Percentiles rank a stretch among this genome's conserved stretches.
Evolutionary conservation across 1,140 invertebrate species (phyloP).

Genomic region (Drosophila mayri): DNA sequence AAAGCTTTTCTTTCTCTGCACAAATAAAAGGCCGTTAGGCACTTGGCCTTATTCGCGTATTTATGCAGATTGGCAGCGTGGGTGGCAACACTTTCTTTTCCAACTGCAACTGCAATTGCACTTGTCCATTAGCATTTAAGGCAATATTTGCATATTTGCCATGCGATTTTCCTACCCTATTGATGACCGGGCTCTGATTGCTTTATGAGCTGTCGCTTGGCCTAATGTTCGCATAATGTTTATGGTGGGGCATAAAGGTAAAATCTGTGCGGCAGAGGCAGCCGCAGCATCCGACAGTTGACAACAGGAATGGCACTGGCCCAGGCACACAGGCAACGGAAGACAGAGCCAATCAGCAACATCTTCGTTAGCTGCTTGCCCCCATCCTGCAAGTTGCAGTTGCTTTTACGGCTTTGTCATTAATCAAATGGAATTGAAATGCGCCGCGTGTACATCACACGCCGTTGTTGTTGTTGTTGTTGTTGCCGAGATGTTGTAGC

Average conservation of each 20-base stretch:
- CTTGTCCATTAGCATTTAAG: conserved; percentile 60
- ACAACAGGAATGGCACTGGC: conserved; percentile 58
- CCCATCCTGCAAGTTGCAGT: conserved; percentile 67
- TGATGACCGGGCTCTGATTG: conserved; percentile 50
- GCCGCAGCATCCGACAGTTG: conserved; percentile 67
- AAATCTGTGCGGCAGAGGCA: conserved; percentile 19
- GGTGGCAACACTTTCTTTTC: conserved; percentile 73
- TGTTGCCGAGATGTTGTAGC: conserved; percentile 40
- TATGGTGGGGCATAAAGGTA: conserved; percentile 55
- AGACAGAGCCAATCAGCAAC: conserved; percentile 74
- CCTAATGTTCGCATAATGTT: conserved; percentile 62
- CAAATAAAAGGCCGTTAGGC: conserved; percentile 38
- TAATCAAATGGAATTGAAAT: conserved; percentile 84
- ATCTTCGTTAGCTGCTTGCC: conserved; percentile 64
- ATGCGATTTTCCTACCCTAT: conserved; percentile 12
- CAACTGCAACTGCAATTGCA: conserved; percentile 40
- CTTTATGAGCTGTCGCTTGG: conserved; percentile 55
- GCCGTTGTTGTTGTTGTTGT: conserved; percentile 59
- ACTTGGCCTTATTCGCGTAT: conserved; percentile 70
- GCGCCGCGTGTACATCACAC: conserved; percentile 80
- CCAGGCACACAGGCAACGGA: conserved; percentile 17
- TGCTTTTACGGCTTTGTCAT: conserved; percentile 82
- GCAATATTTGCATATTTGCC: conserved; percentile 32
- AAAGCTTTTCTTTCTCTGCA: conserved; percentile 1
- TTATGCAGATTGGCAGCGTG: conserved; percentile 71